A percentile compares a stretch with the other conserved stretches of the same genome.
phyloP scores from a whole-genome alignment of 2,113 vertebrate species.

The Dasyprocta punctata region DNA sequence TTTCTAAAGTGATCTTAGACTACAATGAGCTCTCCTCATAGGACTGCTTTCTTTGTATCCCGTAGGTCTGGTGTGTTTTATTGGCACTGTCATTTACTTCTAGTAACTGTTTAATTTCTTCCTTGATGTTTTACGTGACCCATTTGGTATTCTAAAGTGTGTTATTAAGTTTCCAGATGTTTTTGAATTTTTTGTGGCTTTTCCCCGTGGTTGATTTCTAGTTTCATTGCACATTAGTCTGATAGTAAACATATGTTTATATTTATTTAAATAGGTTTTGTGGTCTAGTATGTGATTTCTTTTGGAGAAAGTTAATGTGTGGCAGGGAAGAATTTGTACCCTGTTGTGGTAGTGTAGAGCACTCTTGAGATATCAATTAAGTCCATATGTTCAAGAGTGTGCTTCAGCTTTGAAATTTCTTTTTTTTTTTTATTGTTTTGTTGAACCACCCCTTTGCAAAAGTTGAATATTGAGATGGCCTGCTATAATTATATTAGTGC shows the following conservation, averaged over 20 bases:
- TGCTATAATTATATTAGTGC: background rate
- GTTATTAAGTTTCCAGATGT: background rate
- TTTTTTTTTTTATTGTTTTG: background rate
- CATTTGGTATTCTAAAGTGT: background rate
- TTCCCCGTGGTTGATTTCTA: background rate
- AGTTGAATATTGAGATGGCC: background rate
- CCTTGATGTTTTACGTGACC: background rate
- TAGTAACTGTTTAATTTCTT: background rate
- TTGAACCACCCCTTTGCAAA: background rate
- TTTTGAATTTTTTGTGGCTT: background rate
- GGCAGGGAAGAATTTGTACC: background rate
- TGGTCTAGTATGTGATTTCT: background rate
- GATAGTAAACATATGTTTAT: background rate
- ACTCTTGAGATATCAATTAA: background rate
- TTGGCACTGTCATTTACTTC: background rate
- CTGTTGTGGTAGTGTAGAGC: background rate
- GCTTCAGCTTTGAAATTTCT: background rate
- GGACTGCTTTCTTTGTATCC: background rate
- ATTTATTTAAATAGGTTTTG: background rate
- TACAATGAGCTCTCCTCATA: background rate
- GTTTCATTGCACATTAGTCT: background rate
- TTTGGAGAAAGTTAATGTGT: background rate
- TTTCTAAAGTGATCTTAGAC: background rate
- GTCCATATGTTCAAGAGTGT: background rate
- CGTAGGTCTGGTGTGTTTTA: background rate